phyloP scores from a whole-genome alignment of 2,797 vertebrate genomes.

The Enteromius treurensis region DNA sequence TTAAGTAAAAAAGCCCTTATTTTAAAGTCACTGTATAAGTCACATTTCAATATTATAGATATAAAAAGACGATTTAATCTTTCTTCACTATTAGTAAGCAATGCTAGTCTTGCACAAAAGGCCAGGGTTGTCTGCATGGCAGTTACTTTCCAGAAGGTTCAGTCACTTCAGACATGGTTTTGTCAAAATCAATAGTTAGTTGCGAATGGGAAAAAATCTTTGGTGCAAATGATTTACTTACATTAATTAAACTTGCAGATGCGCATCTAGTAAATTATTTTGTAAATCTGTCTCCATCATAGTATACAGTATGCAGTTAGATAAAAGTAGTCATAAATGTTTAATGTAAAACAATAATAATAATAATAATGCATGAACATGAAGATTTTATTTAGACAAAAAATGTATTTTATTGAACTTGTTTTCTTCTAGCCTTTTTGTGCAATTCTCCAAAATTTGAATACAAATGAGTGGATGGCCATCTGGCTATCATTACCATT shows the following conservation, averaged over 20 bases:
- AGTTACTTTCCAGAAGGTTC: background rate
- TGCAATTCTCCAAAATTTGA: background rate
- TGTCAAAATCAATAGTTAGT: background rate
- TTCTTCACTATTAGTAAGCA: background rate
- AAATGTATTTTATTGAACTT: background rate
- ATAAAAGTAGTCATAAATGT: too few species aligned
- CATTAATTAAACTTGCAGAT: background rate
- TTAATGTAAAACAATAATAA: background rate
- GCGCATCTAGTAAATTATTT: background rate
- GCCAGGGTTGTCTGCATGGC: background rate
- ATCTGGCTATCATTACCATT: background rate
- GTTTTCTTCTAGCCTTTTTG: background rate
- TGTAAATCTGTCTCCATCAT: background rate
- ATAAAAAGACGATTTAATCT: background rate
- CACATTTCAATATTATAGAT: background rate
- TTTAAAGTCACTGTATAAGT: background rate
- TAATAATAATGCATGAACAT: too few species aligned
- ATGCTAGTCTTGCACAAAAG: background rate
- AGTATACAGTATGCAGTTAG: too few species aligned
- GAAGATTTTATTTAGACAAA: too few species aligned
- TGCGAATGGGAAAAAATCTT: too few species aligned
- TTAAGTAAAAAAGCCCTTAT: background rate
- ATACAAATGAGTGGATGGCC: background rate
- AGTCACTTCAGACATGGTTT: background rate
- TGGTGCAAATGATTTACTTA: background rate